A percentile compares a stretch with the other conserved stretches of the same genome.
These are phyloP conservation scores for Sorex araneus DNA, from an alignment of 2,113 vertebrate species.

Conservation along the genomic window DNA sequence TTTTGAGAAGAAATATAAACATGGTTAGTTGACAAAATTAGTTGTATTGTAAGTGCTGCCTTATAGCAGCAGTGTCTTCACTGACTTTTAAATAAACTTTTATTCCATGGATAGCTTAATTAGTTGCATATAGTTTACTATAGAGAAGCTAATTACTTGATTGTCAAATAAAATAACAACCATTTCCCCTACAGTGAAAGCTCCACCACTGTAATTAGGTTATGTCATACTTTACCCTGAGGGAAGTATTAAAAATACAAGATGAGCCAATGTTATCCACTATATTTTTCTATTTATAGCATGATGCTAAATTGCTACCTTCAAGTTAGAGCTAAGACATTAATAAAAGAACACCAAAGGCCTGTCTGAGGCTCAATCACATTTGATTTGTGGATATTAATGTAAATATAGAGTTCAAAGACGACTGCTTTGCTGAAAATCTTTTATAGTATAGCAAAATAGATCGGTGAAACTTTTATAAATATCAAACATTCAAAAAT, in stretches of 20 bases:
- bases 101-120: conserved; percentile 84
- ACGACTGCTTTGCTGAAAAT: conserved; percentile 76
- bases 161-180: conserved; percentile 89
- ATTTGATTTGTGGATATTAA: conserved; percentile 83
- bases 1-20: not conserved
- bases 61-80: conserved; percentile 50
- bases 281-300: conserved; percentile 87
- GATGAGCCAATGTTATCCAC: conserved; percentile 79
- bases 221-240: conserved; percentile 87
- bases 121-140: conserved; percentile 85
- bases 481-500: conserved; percentile 45
- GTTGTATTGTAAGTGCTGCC: not conserved
- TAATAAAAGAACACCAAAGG: conserved; percentile 79
- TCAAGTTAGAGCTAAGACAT: conserved; percentile 83
- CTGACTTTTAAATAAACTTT: conserved; percentile 85
- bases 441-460: conserved; percentile 65
- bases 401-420: conserved; percentile 80
- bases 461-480: conserved; percentile 40
- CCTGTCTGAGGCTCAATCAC: conserved; percentile 82
- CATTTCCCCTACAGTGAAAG: conserved; percentile 87
- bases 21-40: not conserved
- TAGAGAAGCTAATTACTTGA: conserved; percentile 89
- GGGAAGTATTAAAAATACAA: conserved; percentile 88
- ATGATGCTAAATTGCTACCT: conserved; percentile 84
- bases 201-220: conserved; percentile 88